Evolutionary conservation across 2,113 vertebrate species (phyloP).

Genomic region (Reinhardtius hippoglossoides): DNA sequence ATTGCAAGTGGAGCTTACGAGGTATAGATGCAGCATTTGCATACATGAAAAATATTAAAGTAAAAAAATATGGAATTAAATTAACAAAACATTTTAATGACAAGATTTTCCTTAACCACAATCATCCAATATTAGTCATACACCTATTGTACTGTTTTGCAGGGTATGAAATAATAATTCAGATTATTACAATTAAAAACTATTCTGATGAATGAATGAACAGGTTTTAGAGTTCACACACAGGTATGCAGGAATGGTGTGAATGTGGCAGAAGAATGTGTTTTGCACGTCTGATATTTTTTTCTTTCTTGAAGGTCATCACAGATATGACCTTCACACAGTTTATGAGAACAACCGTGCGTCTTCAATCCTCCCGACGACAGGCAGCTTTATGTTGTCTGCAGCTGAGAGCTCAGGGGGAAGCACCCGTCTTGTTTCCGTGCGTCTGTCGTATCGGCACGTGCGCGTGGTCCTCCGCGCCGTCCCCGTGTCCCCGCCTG

Average conservation of each 20-base stretch:
- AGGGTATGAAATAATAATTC: neutral
- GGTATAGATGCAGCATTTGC: too few relatives aligned
- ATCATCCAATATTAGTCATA: neutral
- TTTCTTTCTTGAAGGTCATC: neutral
- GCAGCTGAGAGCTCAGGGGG: neutral
- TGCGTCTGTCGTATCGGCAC: constrained; percentile 7
- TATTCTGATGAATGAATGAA: too few relatives aligned
- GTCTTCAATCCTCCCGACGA: constrained; percentile 27
- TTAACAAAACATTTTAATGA: too few relatives aligned
- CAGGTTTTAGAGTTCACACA: neutral
- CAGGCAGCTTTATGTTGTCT: constrained; percentile 3
- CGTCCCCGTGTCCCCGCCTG: constrained; percentile 4
- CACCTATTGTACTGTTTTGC: neutral
- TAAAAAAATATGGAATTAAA: too few relatives aligned
- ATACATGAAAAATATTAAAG: too few relatives aligned
- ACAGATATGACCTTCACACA: neutral
- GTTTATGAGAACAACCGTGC: neutral
- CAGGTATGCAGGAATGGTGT: neutral
- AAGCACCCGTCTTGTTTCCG: neutral
- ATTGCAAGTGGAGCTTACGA: too few relatives aligned
- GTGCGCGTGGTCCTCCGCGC: constrained; percentile 20
- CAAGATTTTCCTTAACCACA: too few relatives aligned
- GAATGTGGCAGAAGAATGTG: neutral
- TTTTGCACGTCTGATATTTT: neutral
- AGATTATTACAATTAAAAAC: neutral